A percentile compares a stretch with the other conserved stretches of the same genome.
Conservation (phyloP, 2,888 invertebrate species). For the Synanthedon vespiformis region DNA sequence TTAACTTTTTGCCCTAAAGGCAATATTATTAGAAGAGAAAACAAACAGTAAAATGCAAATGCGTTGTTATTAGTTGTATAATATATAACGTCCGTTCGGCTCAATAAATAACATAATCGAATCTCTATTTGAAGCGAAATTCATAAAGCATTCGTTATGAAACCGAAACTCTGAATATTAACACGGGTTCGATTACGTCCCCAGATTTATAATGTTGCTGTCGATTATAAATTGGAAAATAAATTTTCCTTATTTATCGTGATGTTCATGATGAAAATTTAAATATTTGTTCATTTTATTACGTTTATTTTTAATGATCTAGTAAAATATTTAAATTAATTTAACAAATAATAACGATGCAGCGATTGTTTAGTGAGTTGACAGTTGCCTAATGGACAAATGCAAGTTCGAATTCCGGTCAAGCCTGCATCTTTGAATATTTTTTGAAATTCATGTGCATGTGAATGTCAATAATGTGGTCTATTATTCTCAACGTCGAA, state of each 20-base stretch:
- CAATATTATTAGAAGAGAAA: conserved; percentile 16
- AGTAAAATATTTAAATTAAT: too few species aligned
- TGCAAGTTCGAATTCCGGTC: too few species aligned
- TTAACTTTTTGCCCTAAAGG: conserved; percentile 7
- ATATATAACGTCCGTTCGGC: conserved; percentile 33
- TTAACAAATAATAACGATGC: too few species aligned
- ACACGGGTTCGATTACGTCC: conserved; percentile 4
- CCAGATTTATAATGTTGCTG: neutral
- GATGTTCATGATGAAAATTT: too few species aligned
- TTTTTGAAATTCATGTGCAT: too few species aligned
- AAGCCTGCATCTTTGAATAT: too few species aligned
- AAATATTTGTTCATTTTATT: too few species aligned
- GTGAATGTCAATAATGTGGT: too few species aligned
- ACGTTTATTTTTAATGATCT: too few species aligned
- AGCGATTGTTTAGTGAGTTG: too few species aligned
- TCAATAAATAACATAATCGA: conserved; percentile 41
- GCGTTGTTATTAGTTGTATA: conserved; percentile 35
- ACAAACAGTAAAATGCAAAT: conserved; percentile 43
- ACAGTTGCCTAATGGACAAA: too few species aligned
- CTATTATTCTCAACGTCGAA: too few species aligned
- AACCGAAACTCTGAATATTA: conserved; percentile 30
- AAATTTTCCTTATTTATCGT: neutral
- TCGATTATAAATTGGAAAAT: neutral
- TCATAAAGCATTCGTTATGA: conserved; percentile 30
- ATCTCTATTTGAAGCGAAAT: conserved; percentile 23